These are phyloP conservation scores for Triplophysa rosa DNA, from an alignment of 2,113 vertebrate species.

Conservation along the genomic window DNA sequence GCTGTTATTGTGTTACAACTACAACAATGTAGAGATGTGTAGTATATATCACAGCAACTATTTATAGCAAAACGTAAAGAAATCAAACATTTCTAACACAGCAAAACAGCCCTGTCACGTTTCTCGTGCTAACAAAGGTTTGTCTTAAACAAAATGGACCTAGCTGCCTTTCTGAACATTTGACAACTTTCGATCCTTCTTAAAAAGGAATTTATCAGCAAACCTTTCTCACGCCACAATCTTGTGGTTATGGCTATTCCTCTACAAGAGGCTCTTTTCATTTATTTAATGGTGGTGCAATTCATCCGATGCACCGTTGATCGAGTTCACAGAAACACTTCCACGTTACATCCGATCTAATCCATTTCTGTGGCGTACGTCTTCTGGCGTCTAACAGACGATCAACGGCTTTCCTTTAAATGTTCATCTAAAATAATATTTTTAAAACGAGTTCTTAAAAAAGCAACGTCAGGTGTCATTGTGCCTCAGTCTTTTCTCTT, in stretches of 20 bases:
- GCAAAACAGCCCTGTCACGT: background rate
- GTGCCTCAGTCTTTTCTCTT: conserved; percentile 57
- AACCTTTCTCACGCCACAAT: background rate
- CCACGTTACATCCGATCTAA: background rate
- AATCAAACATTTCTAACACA: background rate
- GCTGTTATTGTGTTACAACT: background rate
- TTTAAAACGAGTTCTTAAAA: background rate
- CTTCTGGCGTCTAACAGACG: background rate
- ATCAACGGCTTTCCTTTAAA: background rate
- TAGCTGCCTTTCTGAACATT: background rate
- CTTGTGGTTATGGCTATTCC: background rate
- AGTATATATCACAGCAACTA: background rate
- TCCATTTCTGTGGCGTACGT: background rate
- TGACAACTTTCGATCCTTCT: background rate
- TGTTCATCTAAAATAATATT: background rate
- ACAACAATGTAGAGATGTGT: background rate
- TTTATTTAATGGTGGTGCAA: conserved; percentile 6
- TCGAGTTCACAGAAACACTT: background rate
- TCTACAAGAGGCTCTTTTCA: conserved; percentile 11
- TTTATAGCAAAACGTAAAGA: background rate
- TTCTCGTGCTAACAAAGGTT: background rate
- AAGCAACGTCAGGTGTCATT: conserved; percentile 57
- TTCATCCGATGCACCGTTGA: background rate
- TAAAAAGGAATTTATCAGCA: background rate
- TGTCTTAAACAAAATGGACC: background rate